These are phyloP conservation scores for Eulemur rufifrons DNA, from an alignment of 2,113 vertebrate species.

Conservation along the genomic window DNA sequence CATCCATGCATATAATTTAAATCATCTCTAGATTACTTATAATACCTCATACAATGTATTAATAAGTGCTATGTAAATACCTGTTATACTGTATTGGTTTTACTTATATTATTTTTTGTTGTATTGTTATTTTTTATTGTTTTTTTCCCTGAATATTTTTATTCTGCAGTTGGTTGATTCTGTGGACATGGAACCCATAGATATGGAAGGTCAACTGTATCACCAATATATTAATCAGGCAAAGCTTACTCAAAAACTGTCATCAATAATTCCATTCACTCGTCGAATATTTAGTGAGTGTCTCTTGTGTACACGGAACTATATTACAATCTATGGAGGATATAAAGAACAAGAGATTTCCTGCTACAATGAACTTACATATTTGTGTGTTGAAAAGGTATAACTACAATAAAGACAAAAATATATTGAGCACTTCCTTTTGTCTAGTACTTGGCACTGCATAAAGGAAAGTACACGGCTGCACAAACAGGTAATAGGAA, in stretches of 20 bases:
- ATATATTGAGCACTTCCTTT: not conserved
- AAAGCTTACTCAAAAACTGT: not conserved
- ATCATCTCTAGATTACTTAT: not conserved
- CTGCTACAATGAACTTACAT: not conserved
- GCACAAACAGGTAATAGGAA: not conserved
- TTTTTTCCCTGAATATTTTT: not conserved
- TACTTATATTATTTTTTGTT: not conserved
- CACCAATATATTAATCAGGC: not conserved
- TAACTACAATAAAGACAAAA: constrained; percentile 9
- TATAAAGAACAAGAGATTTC: not conserved
- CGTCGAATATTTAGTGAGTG: not conserved
- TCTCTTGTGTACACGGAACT: not conserved
- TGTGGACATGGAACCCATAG: not conserved
- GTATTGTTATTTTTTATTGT: not conserved
- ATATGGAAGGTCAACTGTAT: not conserved
- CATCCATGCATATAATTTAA: not conserved
- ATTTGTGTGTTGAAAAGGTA: not conserved
- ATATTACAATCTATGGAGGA: not conserved
- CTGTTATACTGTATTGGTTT: not conserved
- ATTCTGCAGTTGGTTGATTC: not conserved
- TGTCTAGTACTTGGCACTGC: not conserved
- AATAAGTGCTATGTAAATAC: not conserved
- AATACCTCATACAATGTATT: not conserved
- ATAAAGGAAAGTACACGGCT: not conserved
- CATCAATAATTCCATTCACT: constrained; percentile 11